A percentile compares a stretch with the other conserved stretches of the same genome.
Evolutionary conservation across 2,113 vertebrate species (phyloP).

Genomic region (Pseudopodoces humilis): DNA sequence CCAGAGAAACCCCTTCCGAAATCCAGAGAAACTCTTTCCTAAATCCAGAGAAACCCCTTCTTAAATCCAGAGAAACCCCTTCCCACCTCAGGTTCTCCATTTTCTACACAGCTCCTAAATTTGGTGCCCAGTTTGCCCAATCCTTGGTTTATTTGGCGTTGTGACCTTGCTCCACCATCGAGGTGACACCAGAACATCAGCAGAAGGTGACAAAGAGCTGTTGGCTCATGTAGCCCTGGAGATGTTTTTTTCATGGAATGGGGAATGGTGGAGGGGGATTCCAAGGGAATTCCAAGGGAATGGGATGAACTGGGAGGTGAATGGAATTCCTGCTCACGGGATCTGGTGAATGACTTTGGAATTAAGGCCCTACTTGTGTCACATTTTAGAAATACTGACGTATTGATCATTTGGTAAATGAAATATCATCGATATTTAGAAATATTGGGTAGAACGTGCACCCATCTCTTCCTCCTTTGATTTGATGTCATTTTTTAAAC

Average conservation of each 20-base stretch:
- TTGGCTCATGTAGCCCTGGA: not conserved
- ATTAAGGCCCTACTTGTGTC: not conserved
- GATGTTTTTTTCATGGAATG: not conserved
- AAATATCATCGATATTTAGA: not conserved
- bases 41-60: not conserved
- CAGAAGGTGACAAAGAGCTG: not conserved
- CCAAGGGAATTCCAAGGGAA: not conserved
- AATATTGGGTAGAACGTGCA: not conserved
- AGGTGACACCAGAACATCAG: not conserved
- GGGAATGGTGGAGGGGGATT: not conserved
- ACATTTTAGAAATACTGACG: not conserved
- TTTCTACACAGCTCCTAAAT: not conserved
- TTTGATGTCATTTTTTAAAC: not conserved
- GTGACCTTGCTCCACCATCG: rapidly evolving
- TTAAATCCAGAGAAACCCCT: no score
- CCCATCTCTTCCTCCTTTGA: not conserved
- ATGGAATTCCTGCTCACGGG: not conserved
- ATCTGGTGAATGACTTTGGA: not conserved
- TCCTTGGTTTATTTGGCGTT: not conserved
- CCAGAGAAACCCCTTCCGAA: not conserved
- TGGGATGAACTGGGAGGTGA: not conserved
- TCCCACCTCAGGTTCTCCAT: not conserved
- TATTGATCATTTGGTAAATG: not conserved
- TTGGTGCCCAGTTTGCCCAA: not conserved
- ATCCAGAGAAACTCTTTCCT: not conserved